phyloP scores from a whole-genome alignment of 2,113 vertebrate genomes.

The Nerophis ophidion region DNA sequence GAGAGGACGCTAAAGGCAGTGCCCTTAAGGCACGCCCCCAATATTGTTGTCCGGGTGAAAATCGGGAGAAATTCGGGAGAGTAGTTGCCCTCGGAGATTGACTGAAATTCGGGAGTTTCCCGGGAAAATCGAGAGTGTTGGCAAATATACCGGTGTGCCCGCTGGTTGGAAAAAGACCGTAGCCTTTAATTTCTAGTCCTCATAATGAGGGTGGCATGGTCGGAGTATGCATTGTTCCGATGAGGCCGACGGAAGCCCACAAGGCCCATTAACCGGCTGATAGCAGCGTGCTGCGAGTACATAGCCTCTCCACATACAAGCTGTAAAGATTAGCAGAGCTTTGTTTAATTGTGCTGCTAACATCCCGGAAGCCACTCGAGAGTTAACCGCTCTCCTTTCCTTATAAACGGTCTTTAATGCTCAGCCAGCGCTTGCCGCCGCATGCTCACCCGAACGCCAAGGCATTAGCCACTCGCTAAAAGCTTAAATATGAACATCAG shows the following conservation, averaged over 20 bases:
- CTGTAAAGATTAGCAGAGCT: slow-evolving; percentile 66
- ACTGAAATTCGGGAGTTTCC: too few relatives aligned
- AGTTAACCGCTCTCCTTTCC: slow-evolving; percentile 29
- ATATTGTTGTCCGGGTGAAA: too few relatives aligned
- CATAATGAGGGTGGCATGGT: slow-evolving; percentile 28
- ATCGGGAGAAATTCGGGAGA: too few relatives aligned
- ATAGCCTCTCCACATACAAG: slow-evolving; percentile 49
- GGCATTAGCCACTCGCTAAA: slow-evolving; percentile 32
- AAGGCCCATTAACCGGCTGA: slow-evolving; percentile 49
- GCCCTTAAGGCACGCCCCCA: too few relatives aligned
- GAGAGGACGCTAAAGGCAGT: too few relatives aligned
- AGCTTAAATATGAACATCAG: slow-evolving; percentile 5
- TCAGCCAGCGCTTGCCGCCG: slow-evolving; percentile 34
- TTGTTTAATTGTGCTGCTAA: slow-evolving; percentile 65
- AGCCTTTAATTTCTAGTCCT: slow-evolving; percentile 7
- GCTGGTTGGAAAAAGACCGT: too few relatives aligned
- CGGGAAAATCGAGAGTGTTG: too few relatives aligned
- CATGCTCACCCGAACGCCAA: slow-evolving; percentile 36
- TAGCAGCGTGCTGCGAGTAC: slow-evolving; percentile 38
- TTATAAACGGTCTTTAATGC: slow-evolving; percentile 47
- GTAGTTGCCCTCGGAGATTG: too few relatives aligned
- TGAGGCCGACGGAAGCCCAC: slow-evolving; percentile 24
- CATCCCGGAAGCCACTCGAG: slow-evolving; percentile 44
- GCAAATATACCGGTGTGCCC: too few relatives aligned
- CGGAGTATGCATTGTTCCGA: slow-evolving; percentile 19